Evolutionary conservation across 2,797 vertebrate species (phyloP), one percentile per base, ranked within the genome.

Genomic region (Spondyliosoma cantharus): DNA sequence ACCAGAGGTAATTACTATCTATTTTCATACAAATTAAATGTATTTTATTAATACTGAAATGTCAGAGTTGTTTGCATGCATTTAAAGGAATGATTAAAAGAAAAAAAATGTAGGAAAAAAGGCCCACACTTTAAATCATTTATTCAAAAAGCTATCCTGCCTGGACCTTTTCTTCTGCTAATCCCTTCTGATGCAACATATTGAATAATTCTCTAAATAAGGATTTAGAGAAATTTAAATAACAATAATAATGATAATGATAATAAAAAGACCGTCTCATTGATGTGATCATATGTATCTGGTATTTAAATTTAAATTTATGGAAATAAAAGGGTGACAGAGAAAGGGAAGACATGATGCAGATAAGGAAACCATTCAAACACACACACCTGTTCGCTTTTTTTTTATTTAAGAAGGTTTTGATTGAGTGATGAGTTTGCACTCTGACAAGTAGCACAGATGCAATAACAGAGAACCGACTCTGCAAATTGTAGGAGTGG

Each of bases 371-470:
- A 84, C 76, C 81, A 89, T 89, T 86, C 78, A 89, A 87, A 84
- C 90, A 93, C 92, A 93, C 92, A 93, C 86, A 83, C 87, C 93
- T 92, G 94, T 94, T 93, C 87, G 93, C 90, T 91, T 87, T 90
- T 91, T 91, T 91, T 95, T 95, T 95, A 95, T 95, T 96, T 87
- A 91, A 92, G 91, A 94, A 94, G 87, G 81, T 89, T 93, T 92
- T 93, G 93, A 95, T 94, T 92, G 93, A 93, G 91, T 90, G 91
- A 90, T 92, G 90, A 91, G 91, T 93, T 91, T 89, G 90, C 87
- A 90, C 92, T 92, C 90, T 88, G 85, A 88, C 61, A 90, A 93
- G 91, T 83, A 85, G 89, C 89, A 93, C 93, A 89, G 87, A 92
- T 93, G 93, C 91, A 92, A 86, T 61, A 86, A 92, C 93, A 92